phyloP scores from a whole-genome alignment of 2,888 invertebrate species.

The Hypena proboscidalis region DNA sequence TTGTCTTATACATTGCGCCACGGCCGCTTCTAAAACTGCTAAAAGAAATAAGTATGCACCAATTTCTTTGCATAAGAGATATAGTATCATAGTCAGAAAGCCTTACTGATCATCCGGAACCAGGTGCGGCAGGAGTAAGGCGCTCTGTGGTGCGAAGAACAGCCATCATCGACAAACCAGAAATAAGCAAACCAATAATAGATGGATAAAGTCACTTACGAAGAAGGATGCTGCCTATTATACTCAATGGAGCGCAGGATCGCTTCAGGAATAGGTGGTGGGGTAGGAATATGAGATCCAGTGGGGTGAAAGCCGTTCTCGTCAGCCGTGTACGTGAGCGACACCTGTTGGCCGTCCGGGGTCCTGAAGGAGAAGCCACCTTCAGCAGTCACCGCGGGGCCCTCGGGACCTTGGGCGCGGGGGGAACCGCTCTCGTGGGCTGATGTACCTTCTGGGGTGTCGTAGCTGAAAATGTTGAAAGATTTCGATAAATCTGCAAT shows the following conservation, averaged over 20 bases:
- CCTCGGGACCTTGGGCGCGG: slow-evolving; percentile 84
- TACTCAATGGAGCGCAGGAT: slow-evolving; percentile 81
- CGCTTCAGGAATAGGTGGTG: slow-evolving; percentile 86
- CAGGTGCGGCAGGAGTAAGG: no score
- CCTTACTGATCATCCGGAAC: no score
- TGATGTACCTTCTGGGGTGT: slow-evolving; percentile 87
- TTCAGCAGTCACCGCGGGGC: slow-evolving; percentile 85
- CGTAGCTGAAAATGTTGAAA: slow-evolving; percentile 76
- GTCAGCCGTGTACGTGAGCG: slow-evolving; percentile 88
- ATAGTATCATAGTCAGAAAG: no score
- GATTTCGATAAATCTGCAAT: no score
- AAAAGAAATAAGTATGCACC: no score
- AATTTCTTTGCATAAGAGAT: no score
- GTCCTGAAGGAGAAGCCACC: slow-evolving; percentile 88
- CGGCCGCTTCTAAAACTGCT: no score
- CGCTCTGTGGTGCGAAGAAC: no score
- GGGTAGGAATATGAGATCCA: slow-evolving; percentile 85
- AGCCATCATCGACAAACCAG: no score
- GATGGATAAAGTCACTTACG: no score
- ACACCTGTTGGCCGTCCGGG: slow-evolving; percentile 87
- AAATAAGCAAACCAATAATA: no score
- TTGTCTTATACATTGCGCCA: no score
- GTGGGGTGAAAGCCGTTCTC: slow-evolving; percentile 89
- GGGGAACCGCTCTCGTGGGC: slow-evolving; percentile 86
- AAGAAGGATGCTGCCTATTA: slow-evolving; percentile 65